A percentile compares a stretch with the other conserved stretches of the same genome.
These are phyloP conservation scores for Nasonia oneida DNA, from an alignment of 2,888 invertebrate species.

Conservation along the genomic window DNA sequence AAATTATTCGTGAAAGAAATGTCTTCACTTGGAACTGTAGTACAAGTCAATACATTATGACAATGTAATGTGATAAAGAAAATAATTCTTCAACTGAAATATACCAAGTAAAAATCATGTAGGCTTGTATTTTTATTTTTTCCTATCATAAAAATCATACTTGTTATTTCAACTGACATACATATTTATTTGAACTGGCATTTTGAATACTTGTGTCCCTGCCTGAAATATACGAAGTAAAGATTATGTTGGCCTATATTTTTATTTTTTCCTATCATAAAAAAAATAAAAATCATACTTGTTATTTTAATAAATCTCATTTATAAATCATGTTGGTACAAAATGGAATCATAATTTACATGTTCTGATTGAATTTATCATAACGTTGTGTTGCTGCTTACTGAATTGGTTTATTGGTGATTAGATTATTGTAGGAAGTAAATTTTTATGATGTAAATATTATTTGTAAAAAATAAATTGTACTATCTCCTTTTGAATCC, in stretches of 20 bases:
- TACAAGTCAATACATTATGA: slow-evolving; percentile 62
- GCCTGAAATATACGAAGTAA: slow-evolving; percentile 46
- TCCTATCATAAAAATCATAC: not conserved
- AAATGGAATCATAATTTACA: not conserved
- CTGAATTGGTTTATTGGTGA: slow-evolving; percentile 16
- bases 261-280: slow-evolving; percentile 1
- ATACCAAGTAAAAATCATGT: slow-evolving; percentile 23
- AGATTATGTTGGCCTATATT: not conserved
- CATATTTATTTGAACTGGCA: no score
- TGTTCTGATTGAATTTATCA: not conserved
- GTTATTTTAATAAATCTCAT: not conserved
- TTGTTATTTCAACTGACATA: not conserved
- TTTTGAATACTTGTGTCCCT: no score
- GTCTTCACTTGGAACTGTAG: slow-evolving; percentile 62
- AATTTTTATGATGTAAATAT: slow-evolving; percentile 9
- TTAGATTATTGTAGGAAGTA: slow-evolving; percentile 32
- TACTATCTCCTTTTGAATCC: slow-evolving; percentile 95
- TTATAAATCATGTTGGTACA: not conserved
- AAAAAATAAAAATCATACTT: not conserved
- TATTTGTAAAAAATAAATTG: not conserved
- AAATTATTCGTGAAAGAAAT: slow-evolving; percentile 58
- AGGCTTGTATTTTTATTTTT: slow-evolving; percentile 6
- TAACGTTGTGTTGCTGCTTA: not conserved
- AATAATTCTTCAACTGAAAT: slow-evolving; percentile 60
- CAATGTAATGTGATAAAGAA: slow-evolving; percentile 62